A percentile compares a stretch with the other conserved stretches of the same genome.
These are phyloP conservation scores for Neocrepidodera transversa DNA, from an alignment of 2,888 invertebrate genomes.

Conservation along the genomic window DNA sequence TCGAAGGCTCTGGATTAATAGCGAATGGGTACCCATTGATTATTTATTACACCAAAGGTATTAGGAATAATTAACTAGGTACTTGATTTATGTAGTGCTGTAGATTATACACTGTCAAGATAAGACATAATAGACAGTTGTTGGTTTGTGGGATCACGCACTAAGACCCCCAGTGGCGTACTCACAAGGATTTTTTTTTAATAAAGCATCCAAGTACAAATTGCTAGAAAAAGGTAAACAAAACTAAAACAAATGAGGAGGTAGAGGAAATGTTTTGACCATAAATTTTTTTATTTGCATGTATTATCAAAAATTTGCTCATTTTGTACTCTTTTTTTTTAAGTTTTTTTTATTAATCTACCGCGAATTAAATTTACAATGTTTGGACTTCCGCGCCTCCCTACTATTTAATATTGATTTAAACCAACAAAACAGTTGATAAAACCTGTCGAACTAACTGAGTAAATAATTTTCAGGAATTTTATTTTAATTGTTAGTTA, in stretches of 20 bases:
- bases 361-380: no score
- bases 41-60: slow-evolving; percentile 22
- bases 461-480: slow-evolving; percentile 4
- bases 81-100: slow-evolving; percentile 23
- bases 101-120: slow-evolving; percentile 22
- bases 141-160: slow-evolving; percentile 24
- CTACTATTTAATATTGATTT: not conserved
- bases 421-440: slow-evolving; percentile 2
- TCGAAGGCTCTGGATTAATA: slow-evolving; percentile 10
- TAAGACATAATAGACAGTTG: slow-evolving; percentile 31
- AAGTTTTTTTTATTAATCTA: no score
- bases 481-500: no score
- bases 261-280: no score
- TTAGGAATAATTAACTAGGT: slow-evolving; percentile 27
- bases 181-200: not conserved
- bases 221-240: no score
- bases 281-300: no score
- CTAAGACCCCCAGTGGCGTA: slow-evolving; percentile 5
- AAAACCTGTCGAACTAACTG: slow-evolving; percentile 2
- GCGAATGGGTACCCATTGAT: slow-evolving; percentile 17
- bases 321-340: no score
- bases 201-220: no score
- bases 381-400: not conserved
- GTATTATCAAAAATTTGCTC: no score
- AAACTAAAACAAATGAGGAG: no score